Percentiles rank a stretch among this genome's conserved stretches.
phyloP scores from a whole-genome alignment of 2,888 invertebrate genomes.

The Spisula solida region DNA sequence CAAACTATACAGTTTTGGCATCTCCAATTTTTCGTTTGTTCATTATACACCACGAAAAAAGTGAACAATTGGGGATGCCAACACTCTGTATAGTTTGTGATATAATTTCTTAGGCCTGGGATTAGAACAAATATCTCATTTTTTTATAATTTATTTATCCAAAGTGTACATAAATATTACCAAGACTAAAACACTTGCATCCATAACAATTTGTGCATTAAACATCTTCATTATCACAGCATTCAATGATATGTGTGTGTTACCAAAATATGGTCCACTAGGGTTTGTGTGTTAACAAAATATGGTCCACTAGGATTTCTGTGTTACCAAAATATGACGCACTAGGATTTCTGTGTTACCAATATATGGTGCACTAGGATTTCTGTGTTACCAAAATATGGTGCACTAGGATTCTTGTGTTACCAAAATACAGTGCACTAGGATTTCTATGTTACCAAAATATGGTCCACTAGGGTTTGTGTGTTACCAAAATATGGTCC shows the following conservation, averaged over 20 bases:
- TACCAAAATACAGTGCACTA: background rate
- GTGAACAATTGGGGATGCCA: too few relatives aligned
- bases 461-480: background rate
- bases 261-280: background rate
- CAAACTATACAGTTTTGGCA: too few relatives aligned
- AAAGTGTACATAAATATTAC: background rate
- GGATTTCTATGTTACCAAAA: background rate
- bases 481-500: background rate
- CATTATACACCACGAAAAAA: too few relatives aligned
- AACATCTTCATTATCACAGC: background rate
- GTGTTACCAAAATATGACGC: too few relatives aligned
- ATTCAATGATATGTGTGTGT: slow-evolving; percentile 2
- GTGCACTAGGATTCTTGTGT: too few relatives aligned
- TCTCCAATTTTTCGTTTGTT: too few relatives aligned
- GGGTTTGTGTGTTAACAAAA: background rate
- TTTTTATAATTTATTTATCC: background rate
- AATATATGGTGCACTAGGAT: too few relatives aligned
- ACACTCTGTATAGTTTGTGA: too few relatives aligned
- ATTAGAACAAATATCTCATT: background rate
- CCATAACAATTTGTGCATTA: background rate
- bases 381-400: too few relatives aligned
- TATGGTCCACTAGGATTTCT: too few relatives aligned
- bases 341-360: too few relatives aligned
- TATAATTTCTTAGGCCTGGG: too few relatives aligned
- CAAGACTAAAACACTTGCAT: background rate